Conservation (phyloP, 1,140 invertebrate species). For the Paraescarpia echinospica region DNA sequence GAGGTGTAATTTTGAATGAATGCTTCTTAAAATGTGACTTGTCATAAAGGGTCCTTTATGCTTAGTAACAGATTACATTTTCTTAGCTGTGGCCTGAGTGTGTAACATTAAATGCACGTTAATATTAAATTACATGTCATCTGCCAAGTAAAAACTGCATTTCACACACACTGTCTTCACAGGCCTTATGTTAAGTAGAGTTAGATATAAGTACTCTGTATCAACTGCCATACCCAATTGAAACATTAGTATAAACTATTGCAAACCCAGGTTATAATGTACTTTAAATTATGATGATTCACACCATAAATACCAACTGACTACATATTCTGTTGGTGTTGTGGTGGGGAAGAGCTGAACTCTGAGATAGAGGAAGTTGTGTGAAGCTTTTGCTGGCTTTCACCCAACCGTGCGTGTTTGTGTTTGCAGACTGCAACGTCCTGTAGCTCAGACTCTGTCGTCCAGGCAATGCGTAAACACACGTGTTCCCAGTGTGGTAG, state of each 20-base stretch:
- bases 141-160: not conserved
- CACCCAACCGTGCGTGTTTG: not conserved
- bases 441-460: not conserved
- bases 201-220: not conserved
- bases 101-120: too few species aligned
- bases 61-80: not conserved
- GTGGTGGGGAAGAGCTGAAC: not conserved
- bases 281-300: not conserved
- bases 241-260: not conserved
- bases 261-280: not conserved
- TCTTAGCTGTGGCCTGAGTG: not conserved
- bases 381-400: not conserved
- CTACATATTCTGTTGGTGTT: not conserved
- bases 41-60: not conserved
- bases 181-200: not conserved
- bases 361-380: not conserved
- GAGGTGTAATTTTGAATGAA: not conserved
- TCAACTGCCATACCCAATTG: not conserved
- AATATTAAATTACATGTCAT: too few species aligned
- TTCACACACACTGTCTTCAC: not conserved
- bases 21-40: not conserved
- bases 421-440: not conserved
- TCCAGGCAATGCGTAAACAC: not conserved
- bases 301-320: not conserved
- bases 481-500: conserved; percentile 12